Percentiles rank a stretch among this genome's conserved stretches.
phyloP scores from a whole-genome alignment of 2,888 invertebrate species.

The Apeira syringaria region DNA sequence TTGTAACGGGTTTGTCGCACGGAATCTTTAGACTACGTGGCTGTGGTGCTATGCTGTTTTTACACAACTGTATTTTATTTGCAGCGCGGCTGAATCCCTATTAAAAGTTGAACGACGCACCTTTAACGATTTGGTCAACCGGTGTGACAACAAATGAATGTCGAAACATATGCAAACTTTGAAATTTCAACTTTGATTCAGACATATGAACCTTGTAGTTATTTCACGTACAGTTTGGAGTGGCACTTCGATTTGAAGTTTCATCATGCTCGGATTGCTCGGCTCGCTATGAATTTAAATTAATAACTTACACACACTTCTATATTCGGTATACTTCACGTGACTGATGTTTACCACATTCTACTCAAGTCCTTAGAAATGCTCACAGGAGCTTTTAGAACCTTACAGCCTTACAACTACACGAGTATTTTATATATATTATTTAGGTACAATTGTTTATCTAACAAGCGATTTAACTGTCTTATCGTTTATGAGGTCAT shows the following conservation, averaged over 20 bases:
- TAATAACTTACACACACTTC: no score
- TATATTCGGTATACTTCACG: no score
- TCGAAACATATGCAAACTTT: conserved; percentile 30
- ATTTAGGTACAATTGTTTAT: no score
- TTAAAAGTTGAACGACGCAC: conserved; percentile 12
- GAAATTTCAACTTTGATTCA: conserved; percentile 38
- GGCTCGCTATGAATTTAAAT: no score
- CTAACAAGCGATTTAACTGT: no score
- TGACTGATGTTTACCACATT: no score
- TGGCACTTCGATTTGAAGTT: conserved; percentile 18
- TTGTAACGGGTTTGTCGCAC: conserved; percentile 19
- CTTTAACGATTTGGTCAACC: conserved; percentile 26
- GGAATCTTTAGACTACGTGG: conserved; percentile 3
- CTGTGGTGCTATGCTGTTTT: not conserved
- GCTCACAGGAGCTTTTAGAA: no score
- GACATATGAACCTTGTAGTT: conserved; percentile 3
- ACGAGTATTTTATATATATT: no score
- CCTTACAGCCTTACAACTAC: no score
- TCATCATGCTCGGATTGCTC: conserved; percentile 4
- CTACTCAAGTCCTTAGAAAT: no score
- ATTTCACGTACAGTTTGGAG: conserved; percentile 24
- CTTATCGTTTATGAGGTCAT: no score
- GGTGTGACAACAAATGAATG: conserved; percentile 30
- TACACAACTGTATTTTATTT: not conserved
- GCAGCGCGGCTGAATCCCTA: conserved; percentile 1